Base-by-base conservation (phyloP, 2,888 invertebrate species). In the Hylaea fasciaria region DNA sequence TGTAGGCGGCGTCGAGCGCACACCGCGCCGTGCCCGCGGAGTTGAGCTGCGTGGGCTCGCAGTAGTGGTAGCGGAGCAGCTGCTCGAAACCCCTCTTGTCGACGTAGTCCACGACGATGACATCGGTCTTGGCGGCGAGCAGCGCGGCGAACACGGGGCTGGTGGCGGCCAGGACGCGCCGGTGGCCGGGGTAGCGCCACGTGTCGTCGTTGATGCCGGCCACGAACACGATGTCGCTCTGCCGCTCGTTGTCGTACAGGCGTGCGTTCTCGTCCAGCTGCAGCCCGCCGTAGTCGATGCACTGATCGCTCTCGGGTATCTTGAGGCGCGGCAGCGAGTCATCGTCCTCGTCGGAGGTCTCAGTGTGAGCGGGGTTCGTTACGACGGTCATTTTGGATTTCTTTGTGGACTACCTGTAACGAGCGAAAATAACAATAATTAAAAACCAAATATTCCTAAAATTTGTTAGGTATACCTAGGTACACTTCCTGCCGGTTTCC, bases 1-100 rank as follows among this genome's bases (percentile, higher is more conserved):
- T 95, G 77, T 96, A 95, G 17, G 96, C 96, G 0, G 95, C 95
- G 66, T 95, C 94, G 28, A 97, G 93, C 0, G 96, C 94, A 40
- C 94, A 93, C 22, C 96, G 90, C 7, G 96, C 95, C 0, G 95
- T 95, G 12, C 89, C 89, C 10, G 95, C 94, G 0, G 94, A 94
- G 68, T 94, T 93, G 47, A 96, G 91, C 50, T 93, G 87, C 11
- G 94, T 93, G 2, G 94, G 93, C 65, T 95, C 94, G 50, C 93
- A 94, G 78, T 95, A 95, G 67, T 95, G 90, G 79, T 94, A 95
- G 66, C 95, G 89, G 49, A 95, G 88, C 2, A 95, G 86, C 74
- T 95, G 93, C 75, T 95, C 94, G 74, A 95, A 95, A 22, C 95
- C 95, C 50, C 95, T 87, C 39, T 94, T 94, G 65, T 95, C 95